Evolutionary conservation across 2,113 vertebrate species (phyloP).

Genomic region (Egretta garzetta): DNA sequence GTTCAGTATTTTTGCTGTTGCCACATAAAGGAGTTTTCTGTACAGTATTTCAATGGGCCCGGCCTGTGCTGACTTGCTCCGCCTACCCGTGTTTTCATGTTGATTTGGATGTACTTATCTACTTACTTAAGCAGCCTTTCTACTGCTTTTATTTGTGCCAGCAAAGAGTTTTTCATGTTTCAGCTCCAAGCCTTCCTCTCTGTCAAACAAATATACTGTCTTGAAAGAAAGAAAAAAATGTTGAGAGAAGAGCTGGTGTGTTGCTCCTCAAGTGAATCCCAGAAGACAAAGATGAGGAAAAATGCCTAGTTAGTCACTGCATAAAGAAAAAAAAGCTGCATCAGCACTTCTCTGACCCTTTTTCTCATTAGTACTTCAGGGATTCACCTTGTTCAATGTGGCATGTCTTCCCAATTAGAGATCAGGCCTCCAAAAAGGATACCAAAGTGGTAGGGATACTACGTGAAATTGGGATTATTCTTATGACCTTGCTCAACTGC

Average conservation of each 20-base stretch:
- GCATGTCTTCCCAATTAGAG: neutral
- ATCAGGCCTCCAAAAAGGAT: neutral
- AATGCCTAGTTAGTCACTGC: neutral
- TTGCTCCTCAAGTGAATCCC: neutral
- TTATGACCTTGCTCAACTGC: neutral
- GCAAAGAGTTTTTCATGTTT: neutral
- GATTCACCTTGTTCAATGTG: neutral
- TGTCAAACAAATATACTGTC: neutral
- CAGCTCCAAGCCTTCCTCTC: neutral
- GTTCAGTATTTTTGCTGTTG: neutral
- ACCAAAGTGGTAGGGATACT: neutral
- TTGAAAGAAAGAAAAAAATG: neutral
- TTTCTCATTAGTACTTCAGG: neutral
- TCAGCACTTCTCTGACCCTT: neutral
- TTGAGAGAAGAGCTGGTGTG: neutral
- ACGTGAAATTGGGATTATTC: neutral
- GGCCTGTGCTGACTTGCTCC: neutral
- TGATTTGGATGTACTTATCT: neutral
- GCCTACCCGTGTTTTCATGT: neutral
- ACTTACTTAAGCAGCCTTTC: neutral
- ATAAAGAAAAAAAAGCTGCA: neutral
- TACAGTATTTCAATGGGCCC: neutral
- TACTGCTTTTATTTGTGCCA: neutral
- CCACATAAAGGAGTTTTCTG: neutral
- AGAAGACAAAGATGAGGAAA: neutral